Conservation (phyloP, 1,140 invertebrate species). For the Drosophila biarmipes region DNA sequence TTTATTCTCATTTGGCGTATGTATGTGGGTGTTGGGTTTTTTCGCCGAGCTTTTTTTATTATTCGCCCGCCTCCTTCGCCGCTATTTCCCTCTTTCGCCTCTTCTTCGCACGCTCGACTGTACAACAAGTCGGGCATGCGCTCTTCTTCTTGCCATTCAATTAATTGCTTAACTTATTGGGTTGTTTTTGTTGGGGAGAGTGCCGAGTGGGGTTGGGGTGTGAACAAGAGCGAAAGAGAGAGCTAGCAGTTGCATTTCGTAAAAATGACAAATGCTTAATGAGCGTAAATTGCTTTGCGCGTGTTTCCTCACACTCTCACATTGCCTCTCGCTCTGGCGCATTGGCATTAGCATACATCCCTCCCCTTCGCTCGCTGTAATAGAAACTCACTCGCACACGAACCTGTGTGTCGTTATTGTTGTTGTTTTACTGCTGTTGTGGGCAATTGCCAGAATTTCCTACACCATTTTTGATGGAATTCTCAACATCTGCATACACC, state of each 20-base stretch:
- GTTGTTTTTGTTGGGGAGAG: conserved; percentile 36
- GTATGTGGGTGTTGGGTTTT: conserved; percentile 16
- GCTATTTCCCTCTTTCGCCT: conserved; percentile 14
- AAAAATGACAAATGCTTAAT: conserved; percentile 79
- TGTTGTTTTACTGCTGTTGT: conserved; percentile 35
- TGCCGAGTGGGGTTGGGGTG: conserved; percentile 16
- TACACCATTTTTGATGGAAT: conserved; percentile 67
- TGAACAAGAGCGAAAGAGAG: conserved; percentile 51
- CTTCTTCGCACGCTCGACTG: conserved; percentile 56
- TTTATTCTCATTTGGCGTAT: not conserved
- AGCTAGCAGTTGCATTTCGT: conserved; percentile 52
- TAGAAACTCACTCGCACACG: conserved; percentile 30
- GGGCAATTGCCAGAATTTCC: conserved; percentile 37
- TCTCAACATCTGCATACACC: conserved; percentile 20
- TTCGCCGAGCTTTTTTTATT: conserved; percentile 64
- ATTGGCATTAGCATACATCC: not conserved
- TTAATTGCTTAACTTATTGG: conserved; percentile 62
- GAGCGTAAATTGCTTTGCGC: conserved; percentile 77
- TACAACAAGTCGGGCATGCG: conserved; percentile 72
- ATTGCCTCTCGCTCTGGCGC: conserved; percentile 25
- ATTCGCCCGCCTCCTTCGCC: conserved; percentile 27
- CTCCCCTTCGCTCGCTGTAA: conserved; percentile 11
- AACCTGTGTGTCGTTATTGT: conserved; percentile 19
- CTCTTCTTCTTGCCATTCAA: conserved; percentile 53
- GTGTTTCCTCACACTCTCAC: conserved; percentile 47